Conservation (phyloP, 2,797 vertebrate genomes). For the Sparidentex hasta region DNA sequence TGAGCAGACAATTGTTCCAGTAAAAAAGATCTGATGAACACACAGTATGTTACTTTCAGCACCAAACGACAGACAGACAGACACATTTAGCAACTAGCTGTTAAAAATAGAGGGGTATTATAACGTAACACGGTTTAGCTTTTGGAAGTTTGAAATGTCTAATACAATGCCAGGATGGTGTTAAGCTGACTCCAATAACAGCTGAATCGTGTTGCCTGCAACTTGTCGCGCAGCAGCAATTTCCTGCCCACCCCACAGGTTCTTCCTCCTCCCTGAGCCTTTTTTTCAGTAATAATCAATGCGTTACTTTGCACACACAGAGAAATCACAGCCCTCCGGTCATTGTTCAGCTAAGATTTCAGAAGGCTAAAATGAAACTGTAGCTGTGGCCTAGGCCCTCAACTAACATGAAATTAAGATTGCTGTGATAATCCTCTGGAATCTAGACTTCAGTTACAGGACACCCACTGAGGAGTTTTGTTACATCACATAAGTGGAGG, state of each 20-base stretch:
- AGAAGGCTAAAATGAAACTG: slow-evolving; percentile 10
- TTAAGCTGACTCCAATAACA: background rate
- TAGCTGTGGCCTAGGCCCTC: slow-evolving; percentile 13
- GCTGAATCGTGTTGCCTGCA: slow-evolving; percentile 8
- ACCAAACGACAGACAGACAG: background rate
- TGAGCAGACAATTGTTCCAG: background rate
- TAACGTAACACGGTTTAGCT: background rate
- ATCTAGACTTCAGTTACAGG: slow-evolving; percentile 64
- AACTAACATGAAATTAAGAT: slow-evolving; percentile 51
- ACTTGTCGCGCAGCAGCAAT: slow-evolving; percentile 11
- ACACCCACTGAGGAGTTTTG: slow-evolving; percentile 28
- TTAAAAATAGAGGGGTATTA: background rate
- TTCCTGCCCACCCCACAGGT: slow-evolving; percentile 17
- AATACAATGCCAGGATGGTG: background rate
- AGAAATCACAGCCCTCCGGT: slow-evolving; percentile 16
- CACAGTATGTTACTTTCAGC: background rate
- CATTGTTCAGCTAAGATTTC: slow-evolving; percentile 18
- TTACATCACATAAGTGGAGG: slow-evolving; percentile 38
- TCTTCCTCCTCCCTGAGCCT: slow-evolving; percentile 14
- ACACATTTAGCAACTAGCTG: background rate
- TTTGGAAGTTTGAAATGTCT: background rate
- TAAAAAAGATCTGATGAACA: background rate
- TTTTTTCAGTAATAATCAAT: slow-evolving; percentile 61
- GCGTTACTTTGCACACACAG: slow-evolving; percentile 32
- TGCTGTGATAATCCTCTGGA: slow-evolving; percentile 66